These are phyloP conservation scores for Pandemis corylana DNA, from an alignment of 2,888 invertebrate genomes.

Conservation along the genomic window DNA sequence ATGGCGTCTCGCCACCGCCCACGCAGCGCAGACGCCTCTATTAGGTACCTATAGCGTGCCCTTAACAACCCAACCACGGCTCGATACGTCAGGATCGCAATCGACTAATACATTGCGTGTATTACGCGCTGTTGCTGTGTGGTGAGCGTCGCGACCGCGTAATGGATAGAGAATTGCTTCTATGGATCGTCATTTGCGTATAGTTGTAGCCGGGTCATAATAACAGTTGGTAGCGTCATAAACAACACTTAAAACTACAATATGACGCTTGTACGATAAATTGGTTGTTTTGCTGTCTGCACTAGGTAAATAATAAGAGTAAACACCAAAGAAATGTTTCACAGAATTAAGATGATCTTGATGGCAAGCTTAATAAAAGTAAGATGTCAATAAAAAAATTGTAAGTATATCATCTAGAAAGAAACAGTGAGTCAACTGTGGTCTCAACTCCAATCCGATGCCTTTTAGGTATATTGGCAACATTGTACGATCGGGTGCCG, in stretches of 20 bases:
- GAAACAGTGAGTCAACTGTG: not conserved
- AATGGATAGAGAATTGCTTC: not conserved
- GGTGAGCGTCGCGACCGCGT: not conserved
- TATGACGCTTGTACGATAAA: conserved; percentile 10
- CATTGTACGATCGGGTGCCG: not conserved
- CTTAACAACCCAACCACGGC: not conserved
- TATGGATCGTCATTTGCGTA: not conserved
- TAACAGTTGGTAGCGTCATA: conserved; percentile 23
- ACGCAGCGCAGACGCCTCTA: conserved; percentile 21
- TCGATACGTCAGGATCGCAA: not conserved
- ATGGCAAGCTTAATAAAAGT: too few relatives aligned
- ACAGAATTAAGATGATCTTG: not conserved
- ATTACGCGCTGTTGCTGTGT: not conserved
- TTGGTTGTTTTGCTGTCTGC: not conserved
- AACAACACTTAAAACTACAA: conserved; percentile 16
- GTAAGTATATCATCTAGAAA: not conserved
- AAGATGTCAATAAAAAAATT: too few relatives aligned
- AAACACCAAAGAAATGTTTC: not conserved
- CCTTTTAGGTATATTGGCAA: not conserved
- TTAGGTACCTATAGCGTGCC: conserved; percentile 11
- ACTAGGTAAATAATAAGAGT: not conserved
- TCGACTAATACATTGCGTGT: not conserved
- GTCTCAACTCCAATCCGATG: not conserved
- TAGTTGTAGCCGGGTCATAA: not conserved
- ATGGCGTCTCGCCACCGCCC: conserved; percentile 32